Conservation (phyloP, 2,113 vertebrate genomes). For the Percina caprodes region DNA sequence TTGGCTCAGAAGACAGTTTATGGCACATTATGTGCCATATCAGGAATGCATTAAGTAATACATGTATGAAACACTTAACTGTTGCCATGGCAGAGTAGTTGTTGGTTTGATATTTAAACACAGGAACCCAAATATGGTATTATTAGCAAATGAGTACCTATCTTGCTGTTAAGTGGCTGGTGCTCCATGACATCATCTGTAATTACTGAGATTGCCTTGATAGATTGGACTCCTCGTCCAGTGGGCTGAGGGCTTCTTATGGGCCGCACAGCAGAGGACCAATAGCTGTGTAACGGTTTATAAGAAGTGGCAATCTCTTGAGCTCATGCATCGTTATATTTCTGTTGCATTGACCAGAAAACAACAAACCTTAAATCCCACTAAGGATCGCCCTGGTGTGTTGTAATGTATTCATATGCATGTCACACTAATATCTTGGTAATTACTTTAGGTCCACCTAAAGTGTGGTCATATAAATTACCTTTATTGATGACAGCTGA, state of each 20-base stretch:
- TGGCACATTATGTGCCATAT: too few relatives aligned
- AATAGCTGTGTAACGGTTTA: constrained; percentile 18
- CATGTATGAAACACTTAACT: neutral
- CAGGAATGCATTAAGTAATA: neutral
- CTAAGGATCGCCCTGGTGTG: neutral
- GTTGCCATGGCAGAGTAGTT: constrained; percentile 40
- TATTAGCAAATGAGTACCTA: constrained; percentile 52
- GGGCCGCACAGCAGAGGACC: neutral
- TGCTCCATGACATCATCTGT: constrained; percentile 3
- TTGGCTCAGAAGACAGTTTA: neutral
- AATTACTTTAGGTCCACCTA: neutral
- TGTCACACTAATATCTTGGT: constrained; percentile 17
- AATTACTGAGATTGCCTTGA: constrained; percentile 58
- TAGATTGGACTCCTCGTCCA: constrained; percentile 25
- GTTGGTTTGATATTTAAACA: constrained; percentile 12
- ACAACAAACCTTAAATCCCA: neutral
- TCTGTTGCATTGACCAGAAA: constrained; percentile 3
- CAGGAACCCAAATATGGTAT: constrained; percentile 36
- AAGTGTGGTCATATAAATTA: neutral
- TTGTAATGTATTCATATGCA: neutral
- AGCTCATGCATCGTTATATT: constrained; percentile 6
- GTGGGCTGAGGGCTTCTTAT: constrained; percentile 9
- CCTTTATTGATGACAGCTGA: constrained; percentile 5
- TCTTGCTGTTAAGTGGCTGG: constrained; percentile 37
- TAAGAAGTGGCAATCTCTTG: neutral